Conservation (phyloP, 2,888 invertebrate species). For the Dysmachus trigonus region DNA sequence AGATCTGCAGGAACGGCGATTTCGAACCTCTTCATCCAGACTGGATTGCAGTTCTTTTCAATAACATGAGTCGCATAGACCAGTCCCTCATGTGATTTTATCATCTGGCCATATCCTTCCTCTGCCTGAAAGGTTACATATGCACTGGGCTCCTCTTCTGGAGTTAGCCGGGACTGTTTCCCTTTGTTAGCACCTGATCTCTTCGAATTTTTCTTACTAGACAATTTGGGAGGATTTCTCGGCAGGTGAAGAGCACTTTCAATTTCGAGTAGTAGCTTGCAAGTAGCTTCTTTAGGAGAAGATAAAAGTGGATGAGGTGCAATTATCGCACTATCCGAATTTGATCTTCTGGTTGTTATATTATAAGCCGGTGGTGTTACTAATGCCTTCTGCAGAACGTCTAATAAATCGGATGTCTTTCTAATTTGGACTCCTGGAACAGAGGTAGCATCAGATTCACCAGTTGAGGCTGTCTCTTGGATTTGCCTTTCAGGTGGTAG, state of each 20-base stretch:
- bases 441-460: background rate
- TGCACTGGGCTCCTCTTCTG: conserved; percentile 67
- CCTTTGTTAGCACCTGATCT: conserved; percentile 54
- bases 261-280: conserved; percentile 67
- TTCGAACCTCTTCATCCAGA: conserved; percentile 68
- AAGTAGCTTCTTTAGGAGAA: conserved; percentile 46
- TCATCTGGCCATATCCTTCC: conserved; percentile 54
- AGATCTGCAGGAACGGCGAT: conserved; percentile 65
- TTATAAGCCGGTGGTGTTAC: conserved; percentile 44
- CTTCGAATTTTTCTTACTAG: conserved; percentile 58
- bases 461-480: background rate
- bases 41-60: conserved; percentile 66
- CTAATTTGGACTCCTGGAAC: conserved; percentile 48
- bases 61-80: conserved; percentile 67
- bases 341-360: background rate
- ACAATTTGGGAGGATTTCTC: conserved; percentile 60
- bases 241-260: conserved; percentile 70
- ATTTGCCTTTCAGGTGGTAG: conserved; percentile 41
- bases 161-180: conserved; percentile 55
- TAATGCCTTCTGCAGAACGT: conserved; percentile 61
- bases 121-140: conserved; percentile 71
- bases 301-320: background rate
- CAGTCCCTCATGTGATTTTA: conserved; percentile 62
- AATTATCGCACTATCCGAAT: conserved; percentile 7
- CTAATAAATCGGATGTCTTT: conserved; percentile 60